Evolutionary conservation across 2,113 vertebrate species (phyloP), one percentile per base, ranked within the genome.

Genomic region (Corvus cornix): DNA sequence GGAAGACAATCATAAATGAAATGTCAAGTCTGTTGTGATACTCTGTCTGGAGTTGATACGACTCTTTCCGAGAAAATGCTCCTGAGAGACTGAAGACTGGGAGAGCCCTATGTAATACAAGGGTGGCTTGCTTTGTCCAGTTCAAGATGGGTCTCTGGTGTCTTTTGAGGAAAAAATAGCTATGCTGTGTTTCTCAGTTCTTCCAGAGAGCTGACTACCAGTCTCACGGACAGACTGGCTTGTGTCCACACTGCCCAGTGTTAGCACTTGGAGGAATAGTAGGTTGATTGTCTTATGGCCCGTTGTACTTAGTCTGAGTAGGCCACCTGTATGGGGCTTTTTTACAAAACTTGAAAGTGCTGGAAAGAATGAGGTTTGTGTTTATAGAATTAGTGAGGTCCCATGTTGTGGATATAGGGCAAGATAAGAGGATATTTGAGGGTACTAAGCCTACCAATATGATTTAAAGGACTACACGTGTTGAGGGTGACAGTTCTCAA

Each of bases 1-100:
- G 39, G 79, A 94, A 84, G 67, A 37, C 12, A 46, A 67, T 81
- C 35, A 88, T 56, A 86, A 95, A 92, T 72, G 52, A 76, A 94
- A 90, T 41, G 58, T 72, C 75, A 91, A 83, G 74, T 85, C 90
- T 76, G 43, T 44, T 93, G 79, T 55, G 76, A 93, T 92, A 70
- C 16, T 52, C 43, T 55, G 17, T 66, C 49, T 28, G 46, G 66
- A 90, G 39, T 7, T 80, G 33, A 83, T 86, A 70, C 49, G 0
- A 77, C 58, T 69, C 11, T 88, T 86, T 77, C 20, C 83, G 73
- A 69, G 48, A 66, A 75, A 52, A 67, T 28, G 16, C 19, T 73
- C 11, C 55, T 24, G 49, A 77, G 67, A 41, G 31, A 46, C 20
- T 55, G 59, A 35, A 80, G 33, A 15, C 55, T 62, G 51, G 73